Evolutionary conservation across 2,888 invertebrate species (phyloP), one percentile per base, ranked within the genome.

Genomic region (Linnaemya tessellans): DNA sequence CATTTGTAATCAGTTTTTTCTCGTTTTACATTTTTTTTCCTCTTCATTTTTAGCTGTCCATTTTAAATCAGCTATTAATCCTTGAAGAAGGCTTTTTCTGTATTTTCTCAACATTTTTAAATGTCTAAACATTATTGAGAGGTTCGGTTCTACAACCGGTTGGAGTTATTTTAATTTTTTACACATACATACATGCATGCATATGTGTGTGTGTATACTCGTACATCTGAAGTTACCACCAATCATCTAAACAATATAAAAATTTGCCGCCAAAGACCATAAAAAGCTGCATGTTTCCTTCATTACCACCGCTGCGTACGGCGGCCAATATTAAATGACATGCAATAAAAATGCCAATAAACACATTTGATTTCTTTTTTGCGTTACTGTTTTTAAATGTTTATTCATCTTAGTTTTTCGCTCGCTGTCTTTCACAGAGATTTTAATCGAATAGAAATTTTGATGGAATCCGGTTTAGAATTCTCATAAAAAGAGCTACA

Each of bases 301-400:
- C 84, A 84, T 78, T 78, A 78, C 77, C 80, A 80, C 77, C 80
- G 71, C 80, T 74, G 82, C 71, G 77, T 78, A 83, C 41, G 25
- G 64, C 65, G 64, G 65, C 71, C 82, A 83, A 81, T 80, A 80
- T 82, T 82, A 85, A 85, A 85, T 85, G 82, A 80, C 85, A 85
- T 85, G 85, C 85, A 85, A 82, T 85, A 85, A 85, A 85, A 85
- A 85, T 80, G 82, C 75, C 85, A 82, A 75, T 79, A 74, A 82
- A 82, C 79, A 79, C 85, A 82, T 82, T 75, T 85, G 74, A 80
- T 75, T 85, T 80, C 65, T 60, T 68, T 64, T 73, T 77, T 51
- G 41, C 8, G 41, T 80, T 75, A 68, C 58, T 51, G 58, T 60
- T 60, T 51, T 74, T 67, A 49, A 56, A 60, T 41, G 62, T 79